A percentile compares a stretch with the other conserved stretches of the same genome.
phyloP scores from a whole-genome alignment of 1,140 invertebrate genomes.

The Pantala flavescens region DNA sequence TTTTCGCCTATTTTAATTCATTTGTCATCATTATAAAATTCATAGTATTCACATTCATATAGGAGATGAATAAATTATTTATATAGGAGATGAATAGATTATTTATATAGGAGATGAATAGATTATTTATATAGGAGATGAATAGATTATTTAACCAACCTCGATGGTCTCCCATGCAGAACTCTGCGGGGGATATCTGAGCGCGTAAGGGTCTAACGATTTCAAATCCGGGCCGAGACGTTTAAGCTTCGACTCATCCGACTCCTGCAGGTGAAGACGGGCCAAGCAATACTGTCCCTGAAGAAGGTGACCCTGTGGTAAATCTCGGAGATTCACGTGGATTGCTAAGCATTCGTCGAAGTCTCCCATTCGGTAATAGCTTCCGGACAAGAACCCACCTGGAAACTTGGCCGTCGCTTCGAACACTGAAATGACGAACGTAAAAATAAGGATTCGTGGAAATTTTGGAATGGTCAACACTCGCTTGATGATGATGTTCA shows the following conservation, averaged over 20 bases:
- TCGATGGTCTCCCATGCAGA: slow-evolving; percentile 41
- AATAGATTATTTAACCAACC: slow-evolving; percentile 27
- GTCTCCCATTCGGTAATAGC: slow-evolving; percentile 22
- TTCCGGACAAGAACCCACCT: slow-evolving; percentile 21
- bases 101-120: too few species aligned
- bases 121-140: too few species aligned
- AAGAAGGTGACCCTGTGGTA: slow-evolving; percentile 18
- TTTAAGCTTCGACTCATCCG: slow-evolving; percentile 21
- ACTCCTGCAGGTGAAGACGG: slow-evolving; percentile 26
- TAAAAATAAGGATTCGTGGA: too few species aligned
- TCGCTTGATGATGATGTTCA: too few species aligned
- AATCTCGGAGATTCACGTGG: not conserved
- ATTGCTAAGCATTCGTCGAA: slow-evolving; percentile 24
- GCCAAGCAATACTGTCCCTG: slow-evolving; percentile 30
- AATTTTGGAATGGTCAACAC: too few species aligned
- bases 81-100: too few species aligned
- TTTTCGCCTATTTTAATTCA: too few species aligned
- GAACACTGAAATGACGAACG: slow-evolving; percentile 20
- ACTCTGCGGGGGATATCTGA: slow-evolving; percentile 35
- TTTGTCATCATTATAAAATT: too few species aligned
- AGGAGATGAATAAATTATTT: too few species aligned
- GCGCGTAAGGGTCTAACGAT: slow-evolving; percentile 29
- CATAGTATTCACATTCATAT: too few species aligned
- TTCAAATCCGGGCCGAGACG: not conserved
- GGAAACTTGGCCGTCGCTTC: slow-evolving; percentile 25